phyloP scores from a whole-genome alignment of 2,113 vertebrate species.

The Aviceda subcristata region DNA sequence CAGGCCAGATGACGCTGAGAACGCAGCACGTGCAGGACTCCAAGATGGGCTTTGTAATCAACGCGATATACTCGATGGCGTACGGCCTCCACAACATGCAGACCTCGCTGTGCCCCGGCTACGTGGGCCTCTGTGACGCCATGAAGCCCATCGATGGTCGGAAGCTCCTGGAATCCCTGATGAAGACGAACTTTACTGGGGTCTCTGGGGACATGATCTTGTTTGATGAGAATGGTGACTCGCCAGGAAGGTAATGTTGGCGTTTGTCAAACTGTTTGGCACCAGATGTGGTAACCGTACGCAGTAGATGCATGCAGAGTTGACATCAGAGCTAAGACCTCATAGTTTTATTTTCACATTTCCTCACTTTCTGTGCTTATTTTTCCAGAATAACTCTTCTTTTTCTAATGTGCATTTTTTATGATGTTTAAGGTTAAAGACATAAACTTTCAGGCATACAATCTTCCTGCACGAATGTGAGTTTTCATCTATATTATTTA shows the following conservation, averaged over 20 bases:
- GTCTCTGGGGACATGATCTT: conserved; percentile 93
- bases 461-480: not conserved
- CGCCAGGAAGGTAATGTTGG: conserved; percentile 88
- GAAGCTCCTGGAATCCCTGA: conserved; percentile 91
- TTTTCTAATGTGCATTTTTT: not conserved
- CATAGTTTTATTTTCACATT: not conserved
- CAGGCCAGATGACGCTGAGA: conserved; percentile 87
- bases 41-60: conserved; percentile 99
- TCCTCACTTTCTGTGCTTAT: not conserved
- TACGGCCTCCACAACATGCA: conserved; percentile 98
- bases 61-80: conserved; percentile 98
- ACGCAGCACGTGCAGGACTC: conserved; percentile 96
- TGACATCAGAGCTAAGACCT: not conserved
- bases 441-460: not conserved
- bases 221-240: conserved; percentile 96
- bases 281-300: not conserved
- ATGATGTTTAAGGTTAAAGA: not conserved
- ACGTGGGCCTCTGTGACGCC: conserved; percentile 88
- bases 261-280: not conserved
- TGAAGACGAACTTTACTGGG: conserved; percentile 97
- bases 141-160: conserved; percentile 95
- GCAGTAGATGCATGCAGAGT: not conserved
- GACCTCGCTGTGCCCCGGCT: conserved; percentile 84
- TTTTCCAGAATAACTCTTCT: not conserved
- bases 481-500: not conserved